A percentile compares a stretch with the other conserved stretches of the same genome.
These are phyloP conservation scores for Sciaenops ocellatus DNA, from an alignment of 2,797 vertebrate species.

Conservation along the genomic window DNA sequence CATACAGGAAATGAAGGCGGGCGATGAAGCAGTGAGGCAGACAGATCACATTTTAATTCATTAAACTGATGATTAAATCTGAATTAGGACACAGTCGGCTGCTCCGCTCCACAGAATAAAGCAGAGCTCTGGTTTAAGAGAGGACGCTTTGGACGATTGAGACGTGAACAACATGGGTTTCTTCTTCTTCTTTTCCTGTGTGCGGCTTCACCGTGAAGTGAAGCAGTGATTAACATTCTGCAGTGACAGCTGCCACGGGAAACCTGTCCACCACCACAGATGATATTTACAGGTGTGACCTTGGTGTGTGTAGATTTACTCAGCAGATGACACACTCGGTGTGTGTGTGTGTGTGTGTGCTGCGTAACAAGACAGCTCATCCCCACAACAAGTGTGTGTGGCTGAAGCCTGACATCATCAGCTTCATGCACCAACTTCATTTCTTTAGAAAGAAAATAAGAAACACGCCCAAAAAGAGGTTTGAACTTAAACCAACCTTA, in stretches of 20 bases:
- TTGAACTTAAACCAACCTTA: no score
- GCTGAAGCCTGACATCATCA: not conserved
- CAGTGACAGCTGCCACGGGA: constrained; percentile 22
- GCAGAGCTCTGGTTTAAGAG: not conserved
- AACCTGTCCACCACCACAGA: not conserved
- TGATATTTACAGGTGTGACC: constrained; percentile 49
- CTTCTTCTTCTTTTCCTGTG: not conserved
- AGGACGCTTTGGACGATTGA: not conserved
- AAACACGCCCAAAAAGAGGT: no score
- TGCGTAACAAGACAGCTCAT: not conserved
- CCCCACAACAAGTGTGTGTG: not conserved
- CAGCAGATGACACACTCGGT: not conserved
- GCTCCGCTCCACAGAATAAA: constrained; percentile 3
- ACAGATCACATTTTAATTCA: constrained; percentile 42
- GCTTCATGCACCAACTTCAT: not conserved
- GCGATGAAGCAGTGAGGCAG: constrained; percentile 27
- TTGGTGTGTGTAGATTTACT: constrained; percentile 37
- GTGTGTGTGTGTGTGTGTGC: not conserved
- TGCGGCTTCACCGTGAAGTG: not conserved
- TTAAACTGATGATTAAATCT: constrained; percentile 53
- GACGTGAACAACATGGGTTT: not conserved
- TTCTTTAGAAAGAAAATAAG: not conserved
- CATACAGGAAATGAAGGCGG: constrained; percentile 48
- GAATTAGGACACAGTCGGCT: constrained; percentile 41
- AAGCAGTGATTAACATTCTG: constrained; percentile 14